Evolutionary conservation across 2,113 vertebrate genomes (phyloP).

Genomic region (Psittacara wagleri): DNA sequence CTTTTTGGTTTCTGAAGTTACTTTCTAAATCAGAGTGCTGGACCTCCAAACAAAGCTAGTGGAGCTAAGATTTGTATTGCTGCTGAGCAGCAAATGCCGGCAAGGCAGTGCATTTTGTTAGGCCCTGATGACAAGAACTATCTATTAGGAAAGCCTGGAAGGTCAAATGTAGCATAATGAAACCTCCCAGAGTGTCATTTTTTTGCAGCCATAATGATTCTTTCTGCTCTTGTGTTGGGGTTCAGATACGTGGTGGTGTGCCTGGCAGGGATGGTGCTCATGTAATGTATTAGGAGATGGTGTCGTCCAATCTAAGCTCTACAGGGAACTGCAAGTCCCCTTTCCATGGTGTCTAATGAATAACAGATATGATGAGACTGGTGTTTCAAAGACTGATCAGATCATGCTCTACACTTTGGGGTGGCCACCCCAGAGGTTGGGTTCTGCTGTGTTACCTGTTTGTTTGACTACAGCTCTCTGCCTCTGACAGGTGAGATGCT

Average conservation of each 20-base stretch:
- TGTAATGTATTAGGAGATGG: neutral
- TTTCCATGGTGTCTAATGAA: neutral
- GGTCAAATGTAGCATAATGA: neutral
- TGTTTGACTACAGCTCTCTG: neutral
- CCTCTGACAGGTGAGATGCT: neutral
- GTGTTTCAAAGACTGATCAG: neutral
- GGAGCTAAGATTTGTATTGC: neutral
- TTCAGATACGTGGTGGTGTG: fast-evolving
- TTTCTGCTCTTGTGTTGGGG: neutral
- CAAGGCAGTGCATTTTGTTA: neutral
- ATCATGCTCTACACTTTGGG: neutral
- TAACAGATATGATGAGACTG: neutral
- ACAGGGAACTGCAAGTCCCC: neutral
- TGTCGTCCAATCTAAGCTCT: fast-evolving
- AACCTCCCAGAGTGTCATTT: neutral
- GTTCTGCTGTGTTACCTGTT: neutral
- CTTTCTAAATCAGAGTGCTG: neutral
- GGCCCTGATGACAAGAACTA: neutral
- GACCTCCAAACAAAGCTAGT: neutral
- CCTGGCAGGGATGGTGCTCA: neutral
- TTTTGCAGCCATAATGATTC: neutral
- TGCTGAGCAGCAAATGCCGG: constrained; percentile 1
- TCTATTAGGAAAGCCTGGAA: neutral
- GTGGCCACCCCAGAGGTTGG: neutral
- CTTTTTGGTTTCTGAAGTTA: neutral